Conservation (phyloP, 2,113 vertebrate genomes). For the Cinclus cinclus region DNA sequence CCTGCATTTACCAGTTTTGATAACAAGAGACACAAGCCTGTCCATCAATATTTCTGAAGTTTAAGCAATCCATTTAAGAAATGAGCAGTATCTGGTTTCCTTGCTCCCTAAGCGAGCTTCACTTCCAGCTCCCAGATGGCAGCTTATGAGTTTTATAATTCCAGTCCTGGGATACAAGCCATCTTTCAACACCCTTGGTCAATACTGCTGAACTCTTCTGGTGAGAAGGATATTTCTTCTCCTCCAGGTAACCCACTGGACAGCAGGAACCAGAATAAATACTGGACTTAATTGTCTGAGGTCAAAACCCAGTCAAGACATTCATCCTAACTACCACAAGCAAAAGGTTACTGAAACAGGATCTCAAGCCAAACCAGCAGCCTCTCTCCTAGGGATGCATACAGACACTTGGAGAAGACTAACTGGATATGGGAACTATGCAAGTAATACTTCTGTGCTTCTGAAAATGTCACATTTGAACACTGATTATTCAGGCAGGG, state of each 20-base stretch:
- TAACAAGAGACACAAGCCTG: neutral
- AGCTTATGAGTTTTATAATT: neutral
- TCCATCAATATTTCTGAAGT: neutral
- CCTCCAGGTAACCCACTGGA: neutral
- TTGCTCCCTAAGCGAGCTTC: neutral
- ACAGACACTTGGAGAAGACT: neutral
- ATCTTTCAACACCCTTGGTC: neutral
- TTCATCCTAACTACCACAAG: neutral
- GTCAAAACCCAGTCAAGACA: neutral
- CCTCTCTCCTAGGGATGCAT: neutral
- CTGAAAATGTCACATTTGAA: neutral
- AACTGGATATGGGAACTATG: neutral
- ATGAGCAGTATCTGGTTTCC: neutral
- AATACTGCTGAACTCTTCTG: neutral
- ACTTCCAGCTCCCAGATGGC: neutral
- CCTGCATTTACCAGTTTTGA: neutral
- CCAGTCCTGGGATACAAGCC: neutral
- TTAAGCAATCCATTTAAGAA: neutral
- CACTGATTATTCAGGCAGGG: neutral
- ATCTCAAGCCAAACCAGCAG: neutral
- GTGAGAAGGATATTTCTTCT: neutral
- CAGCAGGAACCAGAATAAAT: neutral
- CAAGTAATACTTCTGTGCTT: neutral
- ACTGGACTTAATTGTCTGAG: neutral
- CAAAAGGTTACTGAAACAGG: neutral